Conservation (phyloP, 2,888 invertebrate species). For the Latrodectus hesperus region DNA sequence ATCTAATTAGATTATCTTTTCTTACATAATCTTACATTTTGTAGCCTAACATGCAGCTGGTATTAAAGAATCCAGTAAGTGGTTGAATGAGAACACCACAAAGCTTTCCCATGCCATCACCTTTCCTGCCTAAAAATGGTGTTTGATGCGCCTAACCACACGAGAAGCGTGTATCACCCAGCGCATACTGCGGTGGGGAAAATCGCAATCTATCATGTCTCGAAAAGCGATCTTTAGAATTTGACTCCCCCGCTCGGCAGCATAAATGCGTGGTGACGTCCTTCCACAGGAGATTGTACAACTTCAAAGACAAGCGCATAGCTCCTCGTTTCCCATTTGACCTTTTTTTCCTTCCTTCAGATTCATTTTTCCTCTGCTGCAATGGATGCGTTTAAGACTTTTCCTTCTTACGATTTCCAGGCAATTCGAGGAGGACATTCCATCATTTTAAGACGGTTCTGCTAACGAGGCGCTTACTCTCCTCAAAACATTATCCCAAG, state of each 20-base stretch:
- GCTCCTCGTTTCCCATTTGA: not conserved
- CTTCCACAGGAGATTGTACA: conserved; percentile 12
- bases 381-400: not conserved
- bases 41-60: too few relatives aligned
- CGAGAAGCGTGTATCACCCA: not conserved
- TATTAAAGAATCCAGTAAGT: too few relatives aligned
- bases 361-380: not conserved
- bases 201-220: not conserved
- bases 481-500: not conserved
- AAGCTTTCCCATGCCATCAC: too few relatives aligned
- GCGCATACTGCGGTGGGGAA: not conserved
- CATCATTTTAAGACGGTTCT: conserved; percentile 12
- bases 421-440: not conserved
- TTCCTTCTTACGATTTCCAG: not conserved
- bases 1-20: too few relatives aligned
- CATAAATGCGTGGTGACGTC: conserved; percentile 2
- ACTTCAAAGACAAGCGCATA: not conserved
- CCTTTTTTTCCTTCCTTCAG: not conserved
- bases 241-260: not conserved
- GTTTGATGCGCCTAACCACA: too few relatives aligned
- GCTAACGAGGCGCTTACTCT: not conserved
- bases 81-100: too few relatives aligned
- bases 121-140: too few relatives aligned
- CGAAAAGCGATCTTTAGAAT: not conserved
- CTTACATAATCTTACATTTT: too few relatives aligned